Base-by-base conservation (phyloP, 2,113 vertebrate species). In the Morone chrysops region DNA sequence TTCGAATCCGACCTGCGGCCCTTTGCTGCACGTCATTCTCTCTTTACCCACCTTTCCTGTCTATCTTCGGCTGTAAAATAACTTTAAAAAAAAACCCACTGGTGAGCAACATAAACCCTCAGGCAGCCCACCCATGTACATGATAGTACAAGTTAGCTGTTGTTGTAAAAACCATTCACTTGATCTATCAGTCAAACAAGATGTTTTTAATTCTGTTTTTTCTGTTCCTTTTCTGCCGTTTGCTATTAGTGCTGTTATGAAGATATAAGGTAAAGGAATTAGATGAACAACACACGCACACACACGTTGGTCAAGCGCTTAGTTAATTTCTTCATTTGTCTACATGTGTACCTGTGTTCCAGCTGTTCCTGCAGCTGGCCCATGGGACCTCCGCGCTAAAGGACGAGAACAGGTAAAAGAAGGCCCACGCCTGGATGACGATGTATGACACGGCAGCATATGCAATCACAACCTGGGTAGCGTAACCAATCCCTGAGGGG, bases 331-430 rank as follows among this genome's bases (percentile, higher is more conserved):
- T 50, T 43, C 43, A 6, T 62, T 6, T 48, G 48, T 63, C 14
- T 54, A 1, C 40, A 60, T 70, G 31, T 51, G 17, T 86, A 98
- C 97, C 96, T 92, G 97, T 97, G 80, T 98, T 98, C 97, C 97
- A 98, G 65, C 92, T 66, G 0, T 98, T 96, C 83, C 80, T 92
- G 81, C 97, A 98, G 92, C 94, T 97, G 84, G 96, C 96, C 97
- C 97, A 98, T 0, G 97, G 97, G 11, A 98, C 93, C 86, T 97
- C 92, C 0, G 91, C 77, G 40, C 95, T 97, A 91, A 98, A 97
- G 0, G 96, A 97, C 65, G 95, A 96, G 89, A 97, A 97, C 89
- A 98, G 96, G 94, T 98, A 97, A 92, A 97, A 97, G 88, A 97
- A 95, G 40, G 94, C 93, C 94, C 93, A 95, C 0, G 93, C 92